These are phyloP conservation scores for Cacatua alba DNA, from an alignment of 2,113 vertebrate genomes.

Conservation along the genomic window DNA sequence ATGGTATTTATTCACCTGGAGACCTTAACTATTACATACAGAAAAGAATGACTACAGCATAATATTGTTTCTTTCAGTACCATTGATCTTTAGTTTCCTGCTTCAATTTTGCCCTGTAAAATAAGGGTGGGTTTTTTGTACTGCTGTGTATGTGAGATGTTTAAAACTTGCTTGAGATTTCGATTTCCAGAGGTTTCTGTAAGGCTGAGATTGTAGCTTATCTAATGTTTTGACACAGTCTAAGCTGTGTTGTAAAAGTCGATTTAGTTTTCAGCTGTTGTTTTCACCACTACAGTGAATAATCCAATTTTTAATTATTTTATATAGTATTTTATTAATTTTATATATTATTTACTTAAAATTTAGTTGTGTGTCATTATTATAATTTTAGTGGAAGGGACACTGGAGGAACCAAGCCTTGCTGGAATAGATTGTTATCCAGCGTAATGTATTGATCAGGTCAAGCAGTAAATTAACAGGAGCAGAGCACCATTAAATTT, in stretches of 20 bases:
- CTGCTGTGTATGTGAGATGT: neutral
- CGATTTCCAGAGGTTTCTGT: neutral
- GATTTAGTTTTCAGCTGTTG: slow-evolving; percentile 10
- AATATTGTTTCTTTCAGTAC: neutral
- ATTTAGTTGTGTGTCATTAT: slow-evolving; percentile 54
- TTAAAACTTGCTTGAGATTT: slow-evolving; percentile 42
- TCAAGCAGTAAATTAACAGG: slow-evolving; percentile 83
- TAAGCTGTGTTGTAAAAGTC: neutral
- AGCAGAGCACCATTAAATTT: slow-evolving; percentile 79
- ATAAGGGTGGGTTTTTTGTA: neutral
- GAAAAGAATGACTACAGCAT: neutral
- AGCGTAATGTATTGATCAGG: slow-evolving; percentile 78
- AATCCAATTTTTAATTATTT: slow-evolving; percentile 53
- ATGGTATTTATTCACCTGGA: neutral
- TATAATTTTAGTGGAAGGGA: slow-evolving; percentile 65
- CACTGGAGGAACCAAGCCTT: slow-evolving; percentile 35
- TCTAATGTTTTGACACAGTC: neutral
- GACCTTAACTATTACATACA: neutral
- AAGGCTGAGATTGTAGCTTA: neutral
- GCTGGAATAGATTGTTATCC: slow-evolving; percentile 72
- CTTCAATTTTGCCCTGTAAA: slow-evolving; percentile 19
- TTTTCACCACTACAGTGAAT: neutral
- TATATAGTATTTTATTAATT: neutral
- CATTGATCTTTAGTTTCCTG: slow-evolving; percentile 18
- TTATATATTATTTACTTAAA: neutral